A percentile compares a stretch with the other conserved stretches of the same genome.
Conservation (phyloP, 1,140 invertebrate species). For the Habropoda laboriosa region DNA sequence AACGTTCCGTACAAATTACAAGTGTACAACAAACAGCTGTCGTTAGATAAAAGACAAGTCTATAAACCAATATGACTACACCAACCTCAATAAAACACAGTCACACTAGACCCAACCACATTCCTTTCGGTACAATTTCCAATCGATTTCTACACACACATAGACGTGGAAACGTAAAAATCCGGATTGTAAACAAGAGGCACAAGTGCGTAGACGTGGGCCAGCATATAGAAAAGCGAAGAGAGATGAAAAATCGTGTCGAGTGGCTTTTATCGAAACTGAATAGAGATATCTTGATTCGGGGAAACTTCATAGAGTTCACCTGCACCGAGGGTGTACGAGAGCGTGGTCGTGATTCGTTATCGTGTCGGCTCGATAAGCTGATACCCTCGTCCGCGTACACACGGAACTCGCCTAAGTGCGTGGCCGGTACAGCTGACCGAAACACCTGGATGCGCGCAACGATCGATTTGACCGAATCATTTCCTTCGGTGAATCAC, state of each 20-base stretch:
- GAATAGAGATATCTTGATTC: background rate
- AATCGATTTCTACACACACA: background rate
- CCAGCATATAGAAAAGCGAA: background rate
- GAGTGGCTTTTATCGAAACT: conserved; percentile 12
- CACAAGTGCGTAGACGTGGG: too few species aligned
- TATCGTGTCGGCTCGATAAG: conserved; percentile 41
- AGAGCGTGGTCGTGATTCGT: background rate
- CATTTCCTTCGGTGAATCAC: conserved; percentile 54
- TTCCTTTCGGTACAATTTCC: background rate
- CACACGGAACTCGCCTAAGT: conserved; percentile 43
- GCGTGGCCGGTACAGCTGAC: conserved; percentile 48
- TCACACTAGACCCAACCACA: too few species aligned
- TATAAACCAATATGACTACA: too few species aligned
- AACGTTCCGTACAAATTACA: too few species aligned
- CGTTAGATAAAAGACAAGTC: too few species aligned
- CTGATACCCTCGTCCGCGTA: background rate
- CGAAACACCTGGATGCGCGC: conserved; percentile 38
- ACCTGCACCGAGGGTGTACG: conserved; percentile 24
- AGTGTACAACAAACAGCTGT: too few species aligned
- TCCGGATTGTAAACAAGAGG: background rate
- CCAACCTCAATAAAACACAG: background rate
- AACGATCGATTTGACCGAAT: conserved; percentile 25
- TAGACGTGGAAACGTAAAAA: background rate
- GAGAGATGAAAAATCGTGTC: conserved; percentile 11
- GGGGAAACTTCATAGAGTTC: conserved; percentile 32